phyloP scores from a whole-genome alignment of 1,140 invertebrate genomes.

The Tetragonula clypearis region DNA sequence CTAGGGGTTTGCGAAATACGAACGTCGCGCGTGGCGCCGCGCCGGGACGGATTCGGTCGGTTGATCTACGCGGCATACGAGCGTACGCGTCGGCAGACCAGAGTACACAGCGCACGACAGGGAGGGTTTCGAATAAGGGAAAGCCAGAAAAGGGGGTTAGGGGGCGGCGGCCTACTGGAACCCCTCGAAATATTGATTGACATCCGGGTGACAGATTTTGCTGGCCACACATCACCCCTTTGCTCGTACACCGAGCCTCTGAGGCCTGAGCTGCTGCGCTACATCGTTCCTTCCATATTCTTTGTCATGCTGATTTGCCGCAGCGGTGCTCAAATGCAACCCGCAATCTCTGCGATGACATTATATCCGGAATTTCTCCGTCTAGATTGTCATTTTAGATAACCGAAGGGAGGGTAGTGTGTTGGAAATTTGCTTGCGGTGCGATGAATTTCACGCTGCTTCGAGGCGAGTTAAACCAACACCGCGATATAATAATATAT shows the following conservation, averaged over 20 bases:
- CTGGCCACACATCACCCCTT: constrained; percentile 74
- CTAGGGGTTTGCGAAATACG: constrained; percentile 1
- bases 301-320: constrained; percentile 79
- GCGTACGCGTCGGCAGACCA: background rate
- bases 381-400: background rate
- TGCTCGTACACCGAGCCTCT: constrained; percentile 48
- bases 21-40: too few species aligned
- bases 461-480: background rate
- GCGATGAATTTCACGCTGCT: background rate
- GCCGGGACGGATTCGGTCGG: constrained; percentile 9
- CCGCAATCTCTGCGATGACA: background rate
- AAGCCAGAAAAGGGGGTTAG: constrained; percentile 36
- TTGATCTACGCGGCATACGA: constrained; percentile 14
- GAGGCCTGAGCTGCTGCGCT: background rate
- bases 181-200: constrained; percentile 80
- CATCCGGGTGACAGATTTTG: constrained; percentile 80
- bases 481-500: background rate
- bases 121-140: constrained; percentile 35
- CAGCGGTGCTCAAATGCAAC: constrained; percentile 66
- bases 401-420: too few species aligned
- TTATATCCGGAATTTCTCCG: constrained; percentile 10
- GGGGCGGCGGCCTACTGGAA: constrained; percentile 57
- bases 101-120: background rate
- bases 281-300: constrained; percentile 51
- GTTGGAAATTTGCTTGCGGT: background rate